Evolutionary conservation across 1,140 invertebrate genomes (phyloP).

Genomic region (Stegodyphus mimosarum): DNA sequence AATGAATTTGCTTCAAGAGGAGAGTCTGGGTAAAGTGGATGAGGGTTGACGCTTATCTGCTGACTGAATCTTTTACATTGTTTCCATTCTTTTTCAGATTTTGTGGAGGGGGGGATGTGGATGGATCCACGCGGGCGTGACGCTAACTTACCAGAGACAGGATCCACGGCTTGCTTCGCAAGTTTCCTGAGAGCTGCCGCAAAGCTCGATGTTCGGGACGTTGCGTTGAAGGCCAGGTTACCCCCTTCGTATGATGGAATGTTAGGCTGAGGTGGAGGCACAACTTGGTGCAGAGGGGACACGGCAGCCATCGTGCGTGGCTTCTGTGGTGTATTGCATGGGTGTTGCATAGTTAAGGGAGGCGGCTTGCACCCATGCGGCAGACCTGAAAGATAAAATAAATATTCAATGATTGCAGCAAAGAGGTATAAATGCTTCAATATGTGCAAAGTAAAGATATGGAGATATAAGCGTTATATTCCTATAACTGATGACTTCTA

Average conservation of each 20-base stretch:
- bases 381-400: constrained; percentile 24
- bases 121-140: no score
- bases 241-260: constrained; percentile 19
- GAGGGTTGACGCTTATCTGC: no score
- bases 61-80: no score
- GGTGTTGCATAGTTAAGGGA: constrained; percentile 15
- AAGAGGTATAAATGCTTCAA: no score
- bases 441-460: no score
- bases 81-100: no score
- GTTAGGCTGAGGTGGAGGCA: constrained; percentile 1
- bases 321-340: constrained; percentile 32
- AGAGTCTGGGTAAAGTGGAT: no score
- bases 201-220: constrained; percentile 73
- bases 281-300: constrained; percentile 45
- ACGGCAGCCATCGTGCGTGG: constrained; percentile 52
- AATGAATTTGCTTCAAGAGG: no score
- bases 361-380: constrained; percentile 53
- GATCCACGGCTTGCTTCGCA: constrained; percentile 79
- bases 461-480: no score
- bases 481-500: no score
- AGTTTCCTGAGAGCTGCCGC: constrained; percentile 82
- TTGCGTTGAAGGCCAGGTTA: not conserved
- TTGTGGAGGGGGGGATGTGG: no score
- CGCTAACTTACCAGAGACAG: constrained; percentile 57
- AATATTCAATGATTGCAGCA: not conserved